phyloP scores from a whole-genome alignment of 2,888 invertebrate species.

The Diaprepes abbreviatus region DNA sequence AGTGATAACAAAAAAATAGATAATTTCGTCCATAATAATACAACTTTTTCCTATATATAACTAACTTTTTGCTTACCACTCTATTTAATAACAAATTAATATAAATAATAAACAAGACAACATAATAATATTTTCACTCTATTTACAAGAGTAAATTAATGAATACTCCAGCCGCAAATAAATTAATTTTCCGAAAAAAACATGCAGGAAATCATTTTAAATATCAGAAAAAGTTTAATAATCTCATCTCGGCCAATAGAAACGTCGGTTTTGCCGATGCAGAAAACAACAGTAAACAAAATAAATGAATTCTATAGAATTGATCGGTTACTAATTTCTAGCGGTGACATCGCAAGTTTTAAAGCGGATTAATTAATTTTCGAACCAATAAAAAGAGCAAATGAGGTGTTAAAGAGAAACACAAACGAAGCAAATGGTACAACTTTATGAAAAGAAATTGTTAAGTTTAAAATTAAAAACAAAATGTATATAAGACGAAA shows the following conservation, averaged over 20 bases:
- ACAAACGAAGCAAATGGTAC: too few species aligned
- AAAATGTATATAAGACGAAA: too few species aligned
- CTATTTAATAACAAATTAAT: too few species aligned
- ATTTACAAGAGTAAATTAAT: too few species aligned
- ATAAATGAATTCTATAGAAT: conserved; percentile 17
- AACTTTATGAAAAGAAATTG: too few species aligned
- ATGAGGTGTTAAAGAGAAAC: background rate
- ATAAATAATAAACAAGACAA: too few species aligned
- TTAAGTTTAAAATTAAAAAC: too few species aligned
- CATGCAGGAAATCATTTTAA: background rate
- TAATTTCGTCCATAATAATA: too few species aligned
- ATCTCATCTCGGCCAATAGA: background rate
- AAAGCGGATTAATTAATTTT: background rate
- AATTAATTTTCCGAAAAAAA: background rate
- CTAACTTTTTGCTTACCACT: too few species aligned
- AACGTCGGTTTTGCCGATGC: background rate
- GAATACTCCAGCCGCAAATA: background rate
- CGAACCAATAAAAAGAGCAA: background rate
- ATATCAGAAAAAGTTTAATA: background rate
- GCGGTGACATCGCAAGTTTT: conserved; percentile 15
- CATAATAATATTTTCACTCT: too few species aligned
- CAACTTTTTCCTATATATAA: too few species aligned
- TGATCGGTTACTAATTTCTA: conserved; percentile 23
- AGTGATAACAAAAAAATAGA: too few species aligned
- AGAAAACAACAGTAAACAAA: conserved; percentile 27